Conservation (phyloP, 2,888 invertebrate genomes). For the Hydropsyche betteni region DNA sequence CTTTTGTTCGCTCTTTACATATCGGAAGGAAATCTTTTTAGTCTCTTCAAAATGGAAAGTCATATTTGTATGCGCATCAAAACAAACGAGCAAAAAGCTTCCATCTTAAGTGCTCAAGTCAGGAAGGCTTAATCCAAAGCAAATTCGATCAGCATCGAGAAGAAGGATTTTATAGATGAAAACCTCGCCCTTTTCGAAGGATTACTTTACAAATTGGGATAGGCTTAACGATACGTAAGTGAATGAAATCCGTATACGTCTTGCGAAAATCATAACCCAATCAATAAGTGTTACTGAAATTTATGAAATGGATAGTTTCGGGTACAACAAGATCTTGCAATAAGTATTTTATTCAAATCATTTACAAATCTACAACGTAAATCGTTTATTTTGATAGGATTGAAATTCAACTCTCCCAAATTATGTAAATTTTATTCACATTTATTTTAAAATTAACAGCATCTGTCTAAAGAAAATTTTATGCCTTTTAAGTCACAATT, state of each 20-base stretch:
- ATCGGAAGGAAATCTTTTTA: constrained; percentile 18
- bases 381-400: no score
- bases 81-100: constrained; percentile 26
- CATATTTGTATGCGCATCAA: constrained; percentile 7
- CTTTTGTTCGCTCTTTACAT: constrained; percentile 12
- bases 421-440: no score
- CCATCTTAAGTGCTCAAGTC: constrained; percentile 17
- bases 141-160: constrained; percentile 25
- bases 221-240: constrained; percentile 1
- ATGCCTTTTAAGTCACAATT: no score
- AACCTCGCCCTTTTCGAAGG: constrained; percentile 12
- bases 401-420: no score
- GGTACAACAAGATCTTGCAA: no score
- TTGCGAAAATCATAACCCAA: not conserved
- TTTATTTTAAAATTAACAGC: no score
- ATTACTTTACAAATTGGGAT: constrained; percentile 16
- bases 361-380: no score
- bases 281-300: not conserved
- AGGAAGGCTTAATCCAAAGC: constrained; percentile 12
- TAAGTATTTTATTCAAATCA: no score
- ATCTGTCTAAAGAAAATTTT: no score
- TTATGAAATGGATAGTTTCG: no score
- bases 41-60: constrained; percentile 9
- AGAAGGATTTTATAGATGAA: constrained; percentile 29
- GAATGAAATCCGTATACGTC: constrained; percentile 2